Base-by-base conservation (phyloP, 2,888 invertebrate genomes). In the Gymnoscelis rufifasciata region DNA sequence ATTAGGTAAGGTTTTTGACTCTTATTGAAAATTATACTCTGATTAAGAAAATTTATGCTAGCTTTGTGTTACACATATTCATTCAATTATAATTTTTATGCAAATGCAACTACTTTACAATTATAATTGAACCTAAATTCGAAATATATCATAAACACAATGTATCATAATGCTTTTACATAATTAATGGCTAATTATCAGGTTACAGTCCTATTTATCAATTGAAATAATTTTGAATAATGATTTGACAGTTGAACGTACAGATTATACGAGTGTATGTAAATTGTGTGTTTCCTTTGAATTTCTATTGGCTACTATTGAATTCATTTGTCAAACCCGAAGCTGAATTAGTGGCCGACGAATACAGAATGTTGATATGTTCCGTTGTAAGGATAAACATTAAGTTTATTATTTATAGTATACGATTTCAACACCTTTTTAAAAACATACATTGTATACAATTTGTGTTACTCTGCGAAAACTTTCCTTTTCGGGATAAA, bases 201-300 rank as follows among this genome's bases (percentile, higher is more conserved):
- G 52, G 51, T 52, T 39, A 35, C 30, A 26, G 45, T 51, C 48
- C 47, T 47, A 43, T 55, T 51, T 54, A 54, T 49, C 46, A 51
- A 51, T 54, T 54, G 51, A 46, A 54, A 54, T 51, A 28, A 31
- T 42, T 42, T 39, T 47, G 47, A 50, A 50, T 50, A 71, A 55
- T 62, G 54, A 71, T 68, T 67, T 47, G 47, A 56, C 59, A 58
- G 78, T 69, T 63, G 78, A 57, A 60, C 64, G 78, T 66, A 71
- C 78, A 52, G 56, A 62, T 10, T 64, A 68, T 65, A 58, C 61
- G 37, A 43, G 30, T 36, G 31, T 15, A 45, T 48, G 39, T 41
- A 23, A 45, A 52, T 46, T 14, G 37, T 47, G 47, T 51, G 42
- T 40, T 47, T 40, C 45, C 38, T 40, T 56, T 65, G 64, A 69